A percentile compares a stretch with the other conserved stretches of the same genome.
These are phyloP conservation scores for Chalcosyrphus nemorum DNA, from an alignment of 2,888 invertebrate species.

Conservation along the genomic window DNA sequence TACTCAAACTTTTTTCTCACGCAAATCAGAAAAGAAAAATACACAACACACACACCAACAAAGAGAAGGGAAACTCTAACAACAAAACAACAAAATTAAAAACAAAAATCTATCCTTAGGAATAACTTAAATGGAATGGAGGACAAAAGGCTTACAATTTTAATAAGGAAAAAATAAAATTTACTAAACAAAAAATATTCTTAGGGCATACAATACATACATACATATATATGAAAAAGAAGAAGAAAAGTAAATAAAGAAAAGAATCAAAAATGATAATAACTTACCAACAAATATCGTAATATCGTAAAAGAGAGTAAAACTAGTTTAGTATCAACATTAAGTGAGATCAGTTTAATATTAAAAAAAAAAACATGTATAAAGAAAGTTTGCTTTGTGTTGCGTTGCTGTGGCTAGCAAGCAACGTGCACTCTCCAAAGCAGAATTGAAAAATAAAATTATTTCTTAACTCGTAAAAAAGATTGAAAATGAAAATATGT, in stretches of 20 bases:
- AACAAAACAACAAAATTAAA: slow-evolving; percentile 16
- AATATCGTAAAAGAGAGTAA: slow-evolving; percentile 2
- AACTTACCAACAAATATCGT: background rate
- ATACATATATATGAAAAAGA: slow-evolving; percentile 12
- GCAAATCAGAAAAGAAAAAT: slow-evolving; percentile 14
- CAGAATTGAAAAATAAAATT: slow-evolving; percentile 23
- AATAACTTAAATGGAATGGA: slow-evolving; percentile 70
- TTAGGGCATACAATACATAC: too few relatives aligned
- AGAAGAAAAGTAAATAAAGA: too few relatives aligned
- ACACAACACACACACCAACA: slow-evolving; percentile 15
- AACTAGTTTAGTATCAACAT: slow-evolving; percentile 16
- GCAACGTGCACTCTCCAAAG: background rate
- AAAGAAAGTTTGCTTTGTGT: slow-evolving; percentile 24
- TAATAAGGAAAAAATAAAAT: slow-evolving; percentile 43
- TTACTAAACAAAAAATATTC: slow-evolving; percentile 18
- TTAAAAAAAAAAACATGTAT: slow-evolving; percentile 14
- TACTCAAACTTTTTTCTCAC: slow-evolving; percentile 39
- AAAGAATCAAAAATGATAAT: slow-evolving; percentile 42
- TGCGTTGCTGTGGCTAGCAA: slow-evolving; percentile 19
- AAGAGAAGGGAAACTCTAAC: slow-evolving; percentile 24
- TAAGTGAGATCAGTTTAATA: background rate
- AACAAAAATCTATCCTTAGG: slow-evolving; percentile 54
- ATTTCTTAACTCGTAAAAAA: slow-evolving; percentile 50
- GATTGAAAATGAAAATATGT: slow-evolving; percentile 62
- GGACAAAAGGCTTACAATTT: slow-evolving; percentile 70